Percentiles rank a stretch among this genome's conserved stretches.
Conservation (phyloP, 2,888 invertebrate genomes). For the Leucoma salicis region DNA sequence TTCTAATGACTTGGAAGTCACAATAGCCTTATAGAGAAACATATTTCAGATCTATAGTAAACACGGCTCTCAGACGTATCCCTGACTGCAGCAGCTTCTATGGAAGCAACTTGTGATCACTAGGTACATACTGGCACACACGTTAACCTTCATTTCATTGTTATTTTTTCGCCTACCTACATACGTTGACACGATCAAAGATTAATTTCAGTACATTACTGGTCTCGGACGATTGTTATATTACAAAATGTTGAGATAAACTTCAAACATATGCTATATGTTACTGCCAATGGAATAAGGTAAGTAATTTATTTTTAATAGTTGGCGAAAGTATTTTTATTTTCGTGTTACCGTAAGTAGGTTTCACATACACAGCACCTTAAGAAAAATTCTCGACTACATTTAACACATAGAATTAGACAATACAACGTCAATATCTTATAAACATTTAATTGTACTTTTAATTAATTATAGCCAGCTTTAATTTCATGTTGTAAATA, state of each 20-base stretch:
- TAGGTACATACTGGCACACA: conserved; percentile 16
- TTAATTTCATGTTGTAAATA: conserved; percentile 17
- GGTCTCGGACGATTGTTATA: neutral
- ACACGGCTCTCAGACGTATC: no score
- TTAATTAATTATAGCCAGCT: conserved; percentile 37
- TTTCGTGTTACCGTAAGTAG: conserved; percentile 17
- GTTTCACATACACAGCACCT: conserved; percentile 38
- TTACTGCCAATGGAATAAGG: no score
- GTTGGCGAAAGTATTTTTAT: neutral
- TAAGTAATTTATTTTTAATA: no score
- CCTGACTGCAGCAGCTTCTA: conserved; percentile 6
- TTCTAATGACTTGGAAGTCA: no score
- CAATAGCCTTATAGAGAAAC: no score
- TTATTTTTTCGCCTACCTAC: conserved; percentile 20
- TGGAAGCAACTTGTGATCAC: conserved; percentile 9
- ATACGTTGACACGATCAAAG: conserved; percentile 31
- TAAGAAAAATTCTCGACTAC: conserved; percentile 33
- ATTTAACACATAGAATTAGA: conserved; percentile 30
- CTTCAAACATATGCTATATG: neutral
- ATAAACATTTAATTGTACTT: conserved; percentile 65
- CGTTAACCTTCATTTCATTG: conserved; percentile 9
- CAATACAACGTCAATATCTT: conserved; percentile 49
- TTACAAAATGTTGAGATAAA: neutral
- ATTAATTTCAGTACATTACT: conserved; percentile 26
- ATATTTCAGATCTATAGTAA: no score